Percentiles rank a stretch among this genome's conserved stretches.
Conservation (phyloP, 2,888 invertebrate genomes). For the Lymantria monacha region DNA sequence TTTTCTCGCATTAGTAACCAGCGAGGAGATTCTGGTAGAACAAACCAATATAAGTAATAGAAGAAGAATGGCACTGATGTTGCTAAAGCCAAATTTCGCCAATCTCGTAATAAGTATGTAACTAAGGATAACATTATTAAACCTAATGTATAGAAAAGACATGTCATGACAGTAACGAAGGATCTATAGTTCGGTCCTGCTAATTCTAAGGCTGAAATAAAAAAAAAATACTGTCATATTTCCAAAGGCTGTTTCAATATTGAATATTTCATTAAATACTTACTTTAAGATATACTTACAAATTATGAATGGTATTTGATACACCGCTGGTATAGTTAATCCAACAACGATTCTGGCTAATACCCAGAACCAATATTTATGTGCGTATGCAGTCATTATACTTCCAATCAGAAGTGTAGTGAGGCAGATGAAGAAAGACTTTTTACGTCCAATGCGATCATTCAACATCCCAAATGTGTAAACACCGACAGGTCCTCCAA, state of each 20-base stretch:
- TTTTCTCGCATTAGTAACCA: slow-evolving; percentile 94
- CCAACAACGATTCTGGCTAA: slow-evolving; percentile 92
- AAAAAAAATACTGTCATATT: not conserved
- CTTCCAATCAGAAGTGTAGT: slow-evolving; percentile 91
- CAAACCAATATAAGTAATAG: slow-evolving; percentile 92
- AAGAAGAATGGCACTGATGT: slow-evolving; percentile 93
- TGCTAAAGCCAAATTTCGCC: slow-evolving; percentile 90
- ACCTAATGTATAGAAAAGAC: slow-evolving; percentile 94
- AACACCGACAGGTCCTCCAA: slow-evolving; percentile 95
- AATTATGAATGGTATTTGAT: slow-evolving; percentile 97
- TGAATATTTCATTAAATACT: not conserved
- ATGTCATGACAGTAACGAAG: slow-evolving; percentile 95
- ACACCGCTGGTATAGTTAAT: slow-evolving; percentile 94
- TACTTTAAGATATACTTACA: slow-evolving; percentile 82
- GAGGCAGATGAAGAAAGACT: slow-evolving; percentile 93
- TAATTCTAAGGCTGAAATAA: slow-evolving; percentile 90
- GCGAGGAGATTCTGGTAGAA: slow-evolving; percentile 94
- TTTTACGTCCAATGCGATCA: slow-evolving; percentile 92
- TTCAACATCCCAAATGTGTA: slow-evolving; percentile 93
- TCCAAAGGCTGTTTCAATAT: not conserved
- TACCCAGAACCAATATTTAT: slow-evolving; percentile 92
- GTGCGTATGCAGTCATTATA: slow-evolving; percentile 89
- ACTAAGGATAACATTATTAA: slow-evolving; percentile 91
- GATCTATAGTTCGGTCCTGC: slow-evolving; percentile 96
- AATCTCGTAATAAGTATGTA: slow-evolving; percentile 92